Evolutionary conservation across 92 coral and sea anemone genomes (phyloP), one percentile per base, ranked within the genome.

Genomic region (Bergia puertoricense): DNA sequence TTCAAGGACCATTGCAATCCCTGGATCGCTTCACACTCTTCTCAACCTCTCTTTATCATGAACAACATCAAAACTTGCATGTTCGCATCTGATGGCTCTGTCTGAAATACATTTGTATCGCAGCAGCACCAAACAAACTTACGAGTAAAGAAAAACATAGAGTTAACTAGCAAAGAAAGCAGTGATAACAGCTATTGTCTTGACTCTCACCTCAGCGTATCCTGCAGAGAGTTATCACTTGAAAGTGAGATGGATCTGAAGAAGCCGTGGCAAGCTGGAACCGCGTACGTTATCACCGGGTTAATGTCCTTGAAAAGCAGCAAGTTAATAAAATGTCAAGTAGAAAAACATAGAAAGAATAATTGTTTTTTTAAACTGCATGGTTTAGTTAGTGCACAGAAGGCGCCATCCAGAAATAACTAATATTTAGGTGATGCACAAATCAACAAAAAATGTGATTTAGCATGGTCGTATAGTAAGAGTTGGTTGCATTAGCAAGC

Each of bases 261-360:
- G 94, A 97, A 97, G n/a, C 99, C 98, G 43, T 93, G 98, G 8
- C 96, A 98, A 23, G 99, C 99, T 15, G 99, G 99, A 11, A 95
- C 98, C 14, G 99, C 98, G 72, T 97, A 97, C 2, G 92, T 87
- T 69, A 97, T 95, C 50, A 97, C 91, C 6, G 99, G 95, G 72
- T 94, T 97, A 9, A 86, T 91, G 43, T 90, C 85, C 95, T 94
- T 77, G 41, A 13, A 79, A 79, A n/a, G 36, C 16, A 36, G 11
- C 42, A 41, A 13, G 11, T 20, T 39, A 82, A 9, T 16, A 20
- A 7, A 65, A 46, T 46, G 50, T 46, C 8, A 46, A 46, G 50
- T 46, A 46, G 50, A 8, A 46, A 46, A 46, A 46, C 5, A 46
- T 46, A 8, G 50, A 46, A 46, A 46, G 65, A 6, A 56, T 56